These are phyloP conservation scores for Podabrus alpinus DNA, from an alignment of 2,888 invertebrate genomes.

Conservation along the genomic window DNA sequence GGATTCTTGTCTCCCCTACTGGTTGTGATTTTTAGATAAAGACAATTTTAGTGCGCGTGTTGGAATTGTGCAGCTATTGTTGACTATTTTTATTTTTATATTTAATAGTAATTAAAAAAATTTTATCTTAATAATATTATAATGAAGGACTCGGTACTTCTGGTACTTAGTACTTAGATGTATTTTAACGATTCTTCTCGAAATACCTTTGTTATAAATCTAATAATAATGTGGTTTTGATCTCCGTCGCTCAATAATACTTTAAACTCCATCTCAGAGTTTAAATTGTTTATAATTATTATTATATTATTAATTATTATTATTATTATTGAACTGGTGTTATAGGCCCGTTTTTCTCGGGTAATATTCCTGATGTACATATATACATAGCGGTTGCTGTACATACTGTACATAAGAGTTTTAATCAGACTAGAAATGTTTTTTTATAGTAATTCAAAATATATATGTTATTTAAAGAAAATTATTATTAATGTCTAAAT, in stretches of 20 bases:
- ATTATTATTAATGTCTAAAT: slow-evolving; percentile 9
- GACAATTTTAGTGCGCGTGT: slow-evolving; percentile 43
- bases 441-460: slow-evolving; percentile 33
- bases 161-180: slow-evolving; percentile 19
- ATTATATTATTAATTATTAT: not conserved
- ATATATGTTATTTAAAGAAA: slow-evolving; percentile 43
- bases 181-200: slow-evolving; percentile 25
- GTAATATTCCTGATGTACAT: slow-evolving; percentile 51
- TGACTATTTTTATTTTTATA: slow-evolving; percentile 51
- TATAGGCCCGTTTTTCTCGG: slow-evolving; percentile 46
- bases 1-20: slow-evolving; percentile 44
- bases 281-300: slow-evolving; percentile 30
- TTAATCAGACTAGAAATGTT: slow-evolving; percentile 47
- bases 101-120: slow-evolving; percentile 21
- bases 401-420: slow-evolving; percentile 52
- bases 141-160: slow-evolving; percentile 23
- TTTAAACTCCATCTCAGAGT: slow-evolving; percentile 34
- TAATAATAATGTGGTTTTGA: slow-evolving; percentile 40
- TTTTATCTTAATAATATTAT: slow-evolving; percentile 23
- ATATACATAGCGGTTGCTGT: slow-evolving; percentile 47
- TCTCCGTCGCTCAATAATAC: slow-evolving; percentile 52
- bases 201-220: slow-evolving; percentile 28
- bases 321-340: slow-evolving; percentile 41
- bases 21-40: slow-evolving; percentile 55
- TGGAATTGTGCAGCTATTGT: slow-evolving; percentile 52